A percentile compares a stretch with the other conserved stretches of the same genome.
Conservation (phyloP, 2,797 vertebrate species). For the Ataeniobius toweri region DNA sequence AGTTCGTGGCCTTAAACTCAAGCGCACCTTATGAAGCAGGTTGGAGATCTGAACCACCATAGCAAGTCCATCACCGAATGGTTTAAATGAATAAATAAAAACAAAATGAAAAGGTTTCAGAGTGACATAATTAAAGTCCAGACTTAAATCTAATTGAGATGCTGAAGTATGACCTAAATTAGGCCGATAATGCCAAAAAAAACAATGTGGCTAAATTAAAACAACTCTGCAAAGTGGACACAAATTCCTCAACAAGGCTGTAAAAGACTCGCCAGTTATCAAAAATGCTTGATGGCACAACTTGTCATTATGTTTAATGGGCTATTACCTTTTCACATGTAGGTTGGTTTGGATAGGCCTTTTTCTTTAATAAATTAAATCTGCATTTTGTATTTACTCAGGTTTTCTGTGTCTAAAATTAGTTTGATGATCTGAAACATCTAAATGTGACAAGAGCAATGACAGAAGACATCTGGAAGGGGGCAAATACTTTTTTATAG, state of each 20-base stretch:
- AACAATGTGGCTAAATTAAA: neutral
- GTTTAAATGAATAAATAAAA: neutral
- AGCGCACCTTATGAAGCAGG: too few relatives aligned
- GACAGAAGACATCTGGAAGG: neutral
- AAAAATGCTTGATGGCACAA: neutral
- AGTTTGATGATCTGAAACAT: neutral
- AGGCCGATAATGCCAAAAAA: neutral
- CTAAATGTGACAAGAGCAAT: neutral
- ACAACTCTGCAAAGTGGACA: neutral
- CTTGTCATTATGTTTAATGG: neutral
- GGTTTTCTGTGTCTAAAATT: neutral
- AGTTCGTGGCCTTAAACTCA: too few relatives aligned
- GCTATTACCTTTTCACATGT: neutral
- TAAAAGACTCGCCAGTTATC: neutral
- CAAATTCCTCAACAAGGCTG: neutral
- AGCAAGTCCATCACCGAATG: too few relatives aligned
- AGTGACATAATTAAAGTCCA: neutral
- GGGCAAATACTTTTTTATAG: too few relatives aligned
- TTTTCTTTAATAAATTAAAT: conserved; percentile 3
- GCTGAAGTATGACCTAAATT: neutral
- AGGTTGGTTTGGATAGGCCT: neutral
- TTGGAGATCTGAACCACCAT: too few relatives aligned
- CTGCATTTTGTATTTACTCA: neutral
- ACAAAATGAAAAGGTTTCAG: neutral
- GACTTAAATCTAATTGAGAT: neutral